Base-by-base conservation (phyloP, 2,797 vertebrate species). In the Danio aesculapii region DNA sequence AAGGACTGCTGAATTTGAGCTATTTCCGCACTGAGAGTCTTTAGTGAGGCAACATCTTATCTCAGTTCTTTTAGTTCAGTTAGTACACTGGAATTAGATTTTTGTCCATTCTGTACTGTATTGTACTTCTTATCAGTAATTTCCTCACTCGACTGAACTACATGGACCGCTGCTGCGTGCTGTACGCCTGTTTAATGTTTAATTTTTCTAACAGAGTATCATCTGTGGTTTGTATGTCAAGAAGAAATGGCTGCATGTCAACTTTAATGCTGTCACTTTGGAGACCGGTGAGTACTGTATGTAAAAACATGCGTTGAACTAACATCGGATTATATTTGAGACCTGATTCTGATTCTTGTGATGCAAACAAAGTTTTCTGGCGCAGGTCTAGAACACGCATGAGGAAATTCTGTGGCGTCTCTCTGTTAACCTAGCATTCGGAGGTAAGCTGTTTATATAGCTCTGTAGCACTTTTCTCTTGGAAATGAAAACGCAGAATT, bases 231-330 rank as follows among this genome's bases (percentile, higher is more conserved):
- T 6, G 10, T 8, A 49, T 81, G 67, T 59, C n/a, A 44, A 57
- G 30, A 30, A 64, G 73, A 9, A 0, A 59, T 41, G 8, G 67
- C 9, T 74, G 76, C 69, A 74, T 19, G 52, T 41, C 43, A 14
- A 8, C 61, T 52, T 81, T 86, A 19, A 58, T 82, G 67, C 67
- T 58, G 11, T 58, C 77, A 43, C 58, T 84, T 6, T 85, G 80
- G 10, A 83, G 52, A 39, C 76, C 63, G 10, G 57, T 87, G 8
- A 76, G 52, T 2, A 58, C 10, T 30, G 63, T 84, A 11, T 66
- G 30, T 14, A 83, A 70, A n/a, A 90, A 83, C 21, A 86, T 17
- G 39, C 68, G 82, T 71, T 86, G 75, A 0, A 87, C 72, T 59
- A 85, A 13, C 6, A n/a, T 0, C 9, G 73, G 67, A 12, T 86